Conservation (phyloP, 1,140 invertebrate species). For the Heterodera schachtii region DNA sequence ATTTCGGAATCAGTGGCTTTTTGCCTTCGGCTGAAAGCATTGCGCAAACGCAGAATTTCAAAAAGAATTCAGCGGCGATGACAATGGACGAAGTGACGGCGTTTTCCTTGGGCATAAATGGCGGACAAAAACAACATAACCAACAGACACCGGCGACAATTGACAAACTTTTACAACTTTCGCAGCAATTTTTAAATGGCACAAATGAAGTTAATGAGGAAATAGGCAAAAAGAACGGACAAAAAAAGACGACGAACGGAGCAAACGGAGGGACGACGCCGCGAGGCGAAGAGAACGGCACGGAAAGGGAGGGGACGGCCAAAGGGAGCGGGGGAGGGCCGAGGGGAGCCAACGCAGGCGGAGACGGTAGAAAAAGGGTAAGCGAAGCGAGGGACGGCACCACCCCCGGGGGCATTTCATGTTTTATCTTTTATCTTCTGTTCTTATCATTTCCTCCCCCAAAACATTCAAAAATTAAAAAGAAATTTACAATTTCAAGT, state of each 20-base stretch:
- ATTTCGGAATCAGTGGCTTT: background rate
- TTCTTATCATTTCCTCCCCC: too few relatives aligned
- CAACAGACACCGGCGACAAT: background rate
- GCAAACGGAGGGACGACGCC: background rate
- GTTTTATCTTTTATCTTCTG: too few relatives aligned
- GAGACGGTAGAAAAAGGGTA: slow-evolving; percentile 15
- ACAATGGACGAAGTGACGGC: slow-evolving; percentile 16
- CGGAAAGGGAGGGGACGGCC: background rate
- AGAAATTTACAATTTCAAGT: too few relatives aligned
- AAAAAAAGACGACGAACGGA: background rate
- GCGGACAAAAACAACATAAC: background rate
- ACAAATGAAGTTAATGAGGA: background rate
- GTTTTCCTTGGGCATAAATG: background rate
- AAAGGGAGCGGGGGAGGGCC: background rate
- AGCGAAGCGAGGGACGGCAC: background rate
- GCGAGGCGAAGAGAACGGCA: background rate
- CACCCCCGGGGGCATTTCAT: background rate
- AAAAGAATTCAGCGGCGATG: slow-evolving; percentile 13
- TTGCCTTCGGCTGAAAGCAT: slow-evolving; percentile 4
- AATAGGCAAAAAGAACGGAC: slow-evolving; percentile 10
- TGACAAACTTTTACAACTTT: slow-evolving; percentile 31
- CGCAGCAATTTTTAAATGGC: slow-evolving; percentile 11
- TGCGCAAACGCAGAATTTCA: background rate
- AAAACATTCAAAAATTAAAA: too few relatives aligned
- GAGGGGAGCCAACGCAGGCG: background rate